Base-by-base conservation (phyloP, 2,113 vertebrate genomes). In the Eublepharis macularius region DNA sequence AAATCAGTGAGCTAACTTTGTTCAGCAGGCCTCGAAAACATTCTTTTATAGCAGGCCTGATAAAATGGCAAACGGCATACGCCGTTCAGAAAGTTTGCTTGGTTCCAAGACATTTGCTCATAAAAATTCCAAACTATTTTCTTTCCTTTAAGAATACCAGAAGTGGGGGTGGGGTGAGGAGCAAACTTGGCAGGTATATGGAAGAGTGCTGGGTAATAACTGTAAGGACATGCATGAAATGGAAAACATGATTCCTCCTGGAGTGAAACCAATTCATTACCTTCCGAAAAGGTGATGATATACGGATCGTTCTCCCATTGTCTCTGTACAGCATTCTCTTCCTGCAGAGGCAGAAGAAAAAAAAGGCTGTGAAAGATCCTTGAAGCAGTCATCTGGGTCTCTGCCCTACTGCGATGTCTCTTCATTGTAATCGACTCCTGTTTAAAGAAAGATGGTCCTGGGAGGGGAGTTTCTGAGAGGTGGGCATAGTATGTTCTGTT, bases 161-260 rank as follows among this genome's bases (percentile, higher is more conserved):
- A 91, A 0, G 43, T 85, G 92, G 43, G 86, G 91, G 90, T 70
- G 83, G 89, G 92, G 91, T n/a, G n/a, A n/a, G n/a, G 88, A 92
- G 83, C 45, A 41, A 84, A 84, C 86, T 87, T 89, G 91, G 81
- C 89, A 91, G 65, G 51, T 45, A 74, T 83, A 76, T 32, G 73
- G 75, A 89, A 86, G 86, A 91, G 84, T 85, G 87, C 90, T 86
- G 72, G 8, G 76, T 85, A 54, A 84, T 17, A 17, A 80, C 41
- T 36, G 79, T 66, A 87, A 60, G 85, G 60, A 92, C 29, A 68
- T 54, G 82, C 0, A 65, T 87, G 76, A 93, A 91, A 89, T 88
- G 90, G 90, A 93, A 94, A 93, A 89, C 65, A 13, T 88, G 0
- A 89, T 72, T 90, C 57, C 21, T 32, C 88, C 80, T 17, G 45